Percentiles rank a stretch among this genome's conserved stretches.
Evolutionary conservation across 2,888 invertebrate genomes (phyloP).

Genomic region (Ectemnius continuus): DNA sequence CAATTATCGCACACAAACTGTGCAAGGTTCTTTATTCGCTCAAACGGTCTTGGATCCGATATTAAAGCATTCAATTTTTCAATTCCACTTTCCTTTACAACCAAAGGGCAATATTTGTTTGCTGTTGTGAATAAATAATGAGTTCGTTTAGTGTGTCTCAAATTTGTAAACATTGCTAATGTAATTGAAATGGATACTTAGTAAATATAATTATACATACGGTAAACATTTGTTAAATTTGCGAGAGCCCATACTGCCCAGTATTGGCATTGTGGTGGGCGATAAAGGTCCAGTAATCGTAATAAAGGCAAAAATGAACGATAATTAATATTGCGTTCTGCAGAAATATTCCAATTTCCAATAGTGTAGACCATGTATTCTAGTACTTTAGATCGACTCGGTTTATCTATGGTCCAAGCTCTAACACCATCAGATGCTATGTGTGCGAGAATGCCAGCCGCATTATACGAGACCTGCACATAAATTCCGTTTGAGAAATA

Average conservation of each 20-base stretch:
- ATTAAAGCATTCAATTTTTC: conserved; percentile 85
- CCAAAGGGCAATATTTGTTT: conserved; percentile 93
- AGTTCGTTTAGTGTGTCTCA: background rate
- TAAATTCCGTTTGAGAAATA: conserved; percentile 13
- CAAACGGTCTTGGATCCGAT: conserved; percentile 82
- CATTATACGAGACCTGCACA: conserved; percentile 92
- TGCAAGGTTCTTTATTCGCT: conserved; percentile 85
- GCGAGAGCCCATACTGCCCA: conserved; percentile 99
- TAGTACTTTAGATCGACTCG: conserved; percentile 86
- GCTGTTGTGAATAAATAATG: conserved; percentile 79
- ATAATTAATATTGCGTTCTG: conserved; percentile 97
- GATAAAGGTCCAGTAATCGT: conserved; percentile 87
- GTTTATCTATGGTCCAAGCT: conserved; percentile 88
- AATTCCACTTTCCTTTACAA: conserved; percentile 92
- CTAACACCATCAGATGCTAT: conserved; percentile 94
- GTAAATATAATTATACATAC: conserved; percentile 81
- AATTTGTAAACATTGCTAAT: conserved; percentile 7
- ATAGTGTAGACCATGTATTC: conserved; percentile 89
- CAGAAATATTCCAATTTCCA: conserved; percentile 91
- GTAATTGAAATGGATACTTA: background rate
- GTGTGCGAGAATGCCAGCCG: conserved; percentile 96
- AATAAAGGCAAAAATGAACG: conserved; percentile 97
- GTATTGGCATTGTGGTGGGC: conserved; percentile 94
- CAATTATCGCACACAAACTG: conserved; percentile 85
- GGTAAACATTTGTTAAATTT: conserved; percentile 95